Conservation (phyloP, 2,888 invertebrate species). For the Itoplectis maculator region DNA sequence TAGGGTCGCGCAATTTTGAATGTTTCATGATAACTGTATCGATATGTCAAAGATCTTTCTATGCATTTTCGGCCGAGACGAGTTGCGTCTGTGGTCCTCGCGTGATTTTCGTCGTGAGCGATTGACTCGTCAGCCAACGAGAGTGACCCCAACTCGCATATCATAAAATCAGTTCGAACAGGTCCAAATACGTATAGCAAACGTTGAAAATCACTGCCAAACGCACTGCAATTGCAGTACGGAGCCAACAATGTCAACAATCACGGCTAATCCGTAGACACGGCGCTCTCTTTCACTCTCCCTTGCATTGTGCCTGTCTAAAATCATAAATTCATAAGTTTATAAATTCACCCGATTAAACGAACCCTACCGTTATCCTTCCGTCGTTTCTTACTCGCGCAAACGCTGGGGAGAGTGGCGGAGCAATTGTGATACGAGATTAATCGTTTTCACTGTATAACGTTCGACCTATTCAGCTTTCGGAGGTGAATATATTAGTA, state of each 20-base stretch:
- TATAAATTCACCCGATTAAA: neutral
- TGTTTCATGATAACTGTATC: conserved; percentile 69
- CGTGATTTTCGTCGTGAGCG: conserved; percentile 1
- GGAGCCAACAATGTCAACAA: conserved; percentile 49
- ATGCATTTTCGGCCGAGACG: conserved; percentile 41
- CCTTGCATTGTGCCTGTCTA: conserved; percentile 13
- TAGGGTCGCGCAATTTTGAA: conserved; percentile 67
- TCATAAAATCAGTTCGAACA: conserved; percentile 66
- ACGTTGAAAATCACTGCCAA: conserved; percentile 78
- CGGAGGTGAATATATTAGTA: conserved; percentile 69
- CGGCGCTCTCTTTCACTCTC: conserved; percentile 49
- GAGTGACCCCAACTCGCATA: conserved; percentile 30
- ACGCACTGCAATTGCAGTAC: conserved; percentile 63
- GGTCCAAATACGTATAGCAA: conserved; percentile 70
- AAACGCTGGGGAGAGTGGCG: conserved; percentile 47
- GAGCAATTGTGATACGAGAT: conserved; percentile 54
- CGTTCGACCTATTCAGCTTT: conserved; percentile 72
- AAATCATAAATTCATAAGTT: neutral
- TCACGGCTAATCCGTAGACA: conserved; percentile 44
- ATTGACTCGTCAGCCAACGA: conserved; percentile 6
- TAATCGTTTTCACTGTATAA: conserved; percentile 67
- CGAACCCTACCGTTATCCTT: conserved; percentile 17
- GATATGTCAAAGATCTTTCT: conserved; percentile 65
- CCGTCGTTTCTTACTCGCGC: conserved; percentile 4
- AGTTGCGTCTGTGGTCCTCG: conserved; percentile 15